Evolutionary conservation across 2,113 vertebrate genomes (phyloP).

Genomic region (Sturnira hondurensis): DNA sequence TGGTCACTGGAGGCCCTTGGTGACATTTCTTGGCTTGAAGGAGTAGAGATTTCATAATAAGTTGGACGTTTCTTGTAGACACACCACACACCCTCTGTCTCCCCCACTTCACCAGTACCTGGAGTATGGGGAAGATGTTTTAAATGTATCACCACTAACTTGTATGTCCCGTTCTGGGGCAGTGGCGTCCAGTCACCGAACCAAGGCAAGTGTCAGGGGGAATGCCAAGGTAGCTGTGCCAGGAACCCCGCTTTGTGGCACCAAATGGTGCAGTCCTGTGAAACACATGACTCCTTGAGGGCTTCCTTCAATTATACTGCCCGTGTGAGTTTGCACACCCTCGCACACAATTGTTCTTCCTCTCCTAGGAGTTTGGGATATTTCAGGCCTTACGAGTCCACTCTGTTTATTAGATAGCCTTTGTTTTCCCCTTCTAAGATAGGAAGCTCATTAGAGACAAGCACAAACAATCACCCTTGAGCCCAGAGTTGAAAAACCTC

Average conservation of each 20-base stretch:
- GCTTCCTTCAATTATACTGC: constrained; percentile 22
- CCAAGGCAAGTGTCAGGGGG: background rate
- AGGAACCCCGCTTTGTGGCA: background rate
- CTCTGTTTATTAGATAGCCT: constrained; percentile 41
- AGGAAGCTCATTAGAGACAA: constrained; percentile 53
- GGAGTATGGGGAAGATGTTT: constrained; percentile 28
- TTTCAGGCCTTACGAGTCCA: background rate
- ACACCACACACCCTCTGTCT: no score
- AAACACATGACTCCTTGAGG: background rate
- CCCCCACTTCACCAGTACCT: background rate
- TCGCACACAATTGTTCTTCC: background rate
- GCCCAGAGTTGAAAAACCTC: background rate
- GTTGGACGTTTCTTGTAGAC: background rate
- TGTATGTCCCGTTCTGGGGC: background rate
- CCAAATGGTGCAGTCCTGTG: background rate
- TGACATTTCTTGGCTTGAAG: background rate
- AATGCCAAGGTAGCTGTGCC: background rate
- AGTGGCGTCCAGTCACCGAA: background rate
- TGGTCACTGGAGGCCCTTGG: background rate
- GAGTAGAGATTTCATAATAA: background rate
- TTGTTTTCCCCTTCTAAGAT: constrained; percentile 53
- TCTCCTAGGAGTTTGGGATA: background rate
- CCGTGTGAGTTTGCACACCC: background rate
- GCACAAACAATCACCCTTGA: background rate
- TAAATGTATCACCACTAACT: background rate